Evolutionary conservation across 2,888 invertebrate genomes (phyloP).

Genomic region (Drosophila pseudotalamancana): DNA sequence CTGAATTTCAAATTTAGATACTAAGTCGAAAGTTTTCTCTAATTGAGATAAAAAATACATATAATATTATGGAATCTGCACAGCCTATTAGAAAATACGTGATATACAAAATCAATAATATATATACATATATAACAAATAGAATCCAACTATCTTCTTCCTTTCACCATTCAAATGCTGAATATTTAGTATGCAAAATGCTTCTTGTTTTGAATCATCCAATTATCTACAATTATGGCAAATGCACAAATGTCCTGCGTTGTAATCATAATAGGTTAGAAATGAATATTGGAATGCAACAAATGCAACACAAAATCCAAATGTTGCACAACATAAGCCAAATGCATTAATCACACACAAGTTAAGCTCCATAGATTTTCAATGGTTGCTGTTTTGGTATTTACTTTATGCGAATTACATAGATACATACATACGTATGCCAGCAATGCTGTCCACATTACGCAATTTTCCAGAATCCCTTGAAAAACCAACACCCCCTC

Average conservation of each 20-base stretch:
- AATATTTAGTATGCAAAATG: background rate
- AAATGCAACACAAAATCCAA: conserved; percentile 35
- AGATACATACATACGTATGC: too few species aligned
- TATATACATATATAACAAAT: too few species aligned
- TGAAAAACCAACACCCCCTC: background rate
- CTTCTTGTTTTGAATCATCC: background rate
- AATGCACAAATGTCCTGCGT: background rate
- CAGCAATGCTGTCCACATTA: conserved; percentile 32
- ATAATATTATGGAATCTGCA: too few species aligned
- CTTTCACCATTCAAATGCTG: too few species aligned
- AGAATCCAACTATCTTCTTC: too few species aligned
- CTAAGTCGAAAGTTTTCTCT: too few species aligned
- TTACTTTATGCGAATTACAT: conserved; percentile 36
- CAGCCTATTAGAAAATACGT: too few species aligned
- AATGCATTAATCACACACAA: conserved; percentile 50
- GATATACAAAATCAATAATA: too few species aligned
- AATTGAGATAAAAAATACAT: too few species aligned
- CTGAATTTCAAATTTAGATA: too few species aligned
- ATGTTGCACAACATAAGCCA: conserved; percentile 25
- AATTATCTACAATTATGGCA: background rate
- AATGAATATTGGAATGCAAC: background rate
- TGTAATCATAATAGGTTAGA: conserved; percentile 18
- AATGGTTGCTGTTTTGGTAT: conserved; percentile 46
- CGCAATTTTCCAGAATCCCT: conserved; percentile 23
- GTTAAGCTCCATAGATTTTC: conserved; percentile 45